A percentile compares a stretch with the other conserved stretches of the same genome.
phyloP scores from a whole-genome alignment of 2,888 invertebrate genomes.

The Cheilosia variabilis region DNA sequence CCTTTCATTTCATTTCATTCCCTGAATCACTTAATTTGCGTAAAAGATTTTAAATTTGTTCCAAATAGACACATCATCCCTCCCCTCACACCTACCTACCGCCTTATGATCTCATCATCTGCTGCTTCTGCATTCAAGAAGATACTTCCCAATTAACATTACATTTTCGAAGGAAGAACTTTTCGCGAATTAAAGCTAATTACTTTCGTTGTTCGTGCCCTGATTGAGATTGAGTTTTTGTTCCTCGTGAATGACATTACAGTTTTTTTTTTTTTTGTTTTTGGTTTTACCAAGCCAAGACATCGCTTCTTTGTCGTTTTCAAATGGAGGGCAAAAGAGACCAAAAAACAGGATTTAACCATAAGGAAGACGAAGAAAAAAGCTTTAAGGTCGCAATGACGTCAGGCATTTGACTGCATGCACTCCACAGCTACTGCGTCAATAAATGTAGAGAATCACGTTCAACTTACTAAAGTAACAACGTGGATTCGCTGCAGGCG shows the following conservation, averaged over 20 bases:
- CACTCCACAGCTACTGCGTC: slow-evolving; percentile 20
- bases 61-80: background rate
- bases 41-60: slow-evolving; percentile 8
- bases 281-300: background rate
- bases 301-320: slow-evolving; percentile 12
- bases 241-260: slow-evolving; percentile 21
- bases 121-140: background rate
- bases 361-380: background rate
- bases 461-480: slow-evolving; percentile 1
- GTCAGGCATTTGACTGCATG: slow-evolving; percentile 29
- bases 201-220: slow-evolving; percentile 48
- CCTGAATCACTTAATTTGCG: slow-evolving; percentile 5
- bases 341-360: background rate
- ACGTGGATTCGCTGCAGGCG: background rate
- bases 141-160: slow-evolving; percentile 52
- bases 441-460: slow-evolving; percentile 38
- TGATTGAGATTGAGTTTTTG: slow-evolving; percentile 67
- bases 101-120: background rate
- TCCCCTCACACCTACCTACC: background rate
- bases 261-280: background rate
- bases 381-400: slow-evolving; percentile 16
- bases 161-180: slow-evolving; percentile 42
- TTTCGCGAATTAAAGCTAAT: slow-evolving; percentile 55
- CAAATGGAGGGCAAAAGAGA: background rate
- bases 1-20: slow-evolving; percentile 36